Evolutionary conservation across 1,140 invertebrate species (phyloP).

Genomic region (Drosophila tsacasi): DNA sequence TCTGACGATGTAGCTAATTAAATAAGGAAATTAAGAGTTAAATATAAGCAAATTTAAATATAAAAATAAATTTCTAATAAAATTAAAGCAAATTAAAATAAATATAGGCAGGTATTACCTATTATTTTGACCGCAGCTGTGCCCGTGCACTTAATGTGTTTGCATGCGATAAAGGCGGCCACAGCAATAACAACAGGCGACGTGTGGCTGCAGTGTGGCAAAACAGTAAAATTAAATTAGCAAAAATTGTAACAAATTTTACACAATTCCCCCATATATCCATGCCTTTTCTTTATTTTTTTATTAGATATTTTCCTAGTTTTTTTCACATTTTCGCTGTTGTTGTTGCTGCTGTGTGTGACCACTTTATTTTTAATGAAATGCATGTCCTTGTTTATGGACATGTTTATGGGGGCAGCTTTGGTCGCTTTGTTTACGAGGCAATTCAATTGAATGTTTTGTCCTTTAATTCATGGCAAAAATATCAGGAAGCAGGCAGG

Average conservation of each 20-base stretch:
- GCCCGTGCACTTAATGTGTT: background rate
- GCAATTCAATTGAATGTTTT: conserved; percentile 61
- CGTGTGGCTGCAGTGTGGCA: conserved; percentile 8
- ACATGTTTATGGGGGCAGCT: conserved; percentile 49
- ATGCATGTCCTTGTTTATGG: conserved; percentile 60
- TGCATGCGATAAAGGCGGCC: conserved; percentile 40
- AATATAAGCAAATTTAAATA: no score
- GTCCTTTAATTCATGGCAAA: conserved; percentile 46
- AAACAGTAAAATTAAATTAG: conserved; percentile 76
- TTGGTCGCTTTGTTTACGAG: conserved; percentile 45
- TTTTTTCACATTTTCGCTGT: background rate
- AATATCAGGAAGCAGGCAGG: conserved; percentile 9
- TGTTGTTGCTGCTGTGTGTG: background rate
- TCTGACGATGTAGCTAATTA: no score
- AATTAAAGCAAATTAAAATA: no score
- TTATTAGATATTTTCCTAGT: background rate
- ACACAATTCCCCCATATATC: conserved; percentile 1
- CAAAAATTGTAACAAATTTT: conserved; percentile 66
- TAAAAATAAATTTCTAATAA: no score
- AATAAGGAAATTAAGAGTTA: no score
- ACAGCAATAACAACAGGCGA: conserved; percentile 11
- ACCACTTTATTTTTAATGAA: conserved; percentile 30
- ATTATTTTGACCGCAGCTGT: conserved; percentile 4
- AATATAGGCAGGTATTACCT: background rate
- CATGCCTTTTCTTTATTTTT: background rate